These are phyloP conservation scores for Callionymus lyra DNA, from an alignment of 2,113 vertebrate species.

Conservation along the genomic window DNA sequence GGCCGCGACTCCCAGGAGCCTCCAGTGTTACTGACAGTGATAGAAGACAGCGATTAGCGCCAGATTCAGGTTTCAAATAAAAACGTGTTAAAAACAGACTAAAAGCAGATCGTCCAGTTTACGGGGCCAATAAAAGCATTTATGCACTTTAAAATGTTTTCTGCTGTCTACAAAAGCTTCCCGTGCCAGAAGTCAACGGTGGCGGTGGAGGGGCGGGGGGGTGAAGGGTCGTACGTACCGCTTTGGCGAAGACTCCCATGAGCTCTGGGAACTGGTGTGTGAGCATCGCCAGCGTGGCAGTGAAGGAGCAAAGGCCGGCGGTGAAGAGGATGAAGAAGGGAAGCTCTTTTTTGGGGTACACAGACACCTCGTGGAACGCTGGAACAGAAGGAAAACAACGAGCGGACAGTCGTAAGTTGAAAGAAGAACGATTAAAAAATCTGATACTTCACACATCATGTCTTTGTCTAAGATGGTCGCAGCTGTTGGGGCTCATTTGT, in stretches of 20 bases:
- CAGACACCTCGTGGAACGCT: slow-evolving; percentile 97
- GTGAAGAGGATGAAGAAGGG: slow-evolving; percentile 99
- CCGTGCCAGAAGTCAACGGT: no score
- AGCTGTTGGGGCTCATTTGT: no score
- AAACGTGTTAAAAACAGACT: slow-evolving; percentile 7
- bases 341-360: slow-evolving; percentile 97
- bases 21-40: slow-evolving; percentile 36
- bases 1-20: slow-evolving; percentile 35
- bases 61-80: slow-evolving; percentile 18
- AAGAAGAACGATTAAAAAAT: no score
- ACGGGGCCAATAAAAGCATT: background rate
- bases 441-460: no score
- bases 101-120: background rate
- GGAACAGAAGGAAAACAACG: slow-evolving; percentile 5
- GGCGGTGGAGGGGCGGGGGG: no score
- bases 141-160: no score
- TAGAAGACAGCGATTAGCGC: slow-evolving; percentile 22
- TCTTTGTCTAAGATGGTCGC: no score
- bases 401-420: no score
- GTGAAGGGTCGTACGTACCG: slow-evolving; percentile 51
- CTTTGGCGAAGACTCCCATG: slow-evolving; percentile 94
- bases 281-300: slow-evolving; percentile 94
- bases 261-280: slow-evolving; percentile 98
- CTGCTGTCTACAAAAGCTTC: no score
- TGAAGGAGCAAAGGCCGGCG: slow-evolving; percentile 94